Percentiles rank a stretch among this genome's conserved stretches.
These are phyloP conservation scores for Coelinius sp. DNA, from an alignment of 2,888 invertebrate genomes.

Conservation along the genomic window DNA sequence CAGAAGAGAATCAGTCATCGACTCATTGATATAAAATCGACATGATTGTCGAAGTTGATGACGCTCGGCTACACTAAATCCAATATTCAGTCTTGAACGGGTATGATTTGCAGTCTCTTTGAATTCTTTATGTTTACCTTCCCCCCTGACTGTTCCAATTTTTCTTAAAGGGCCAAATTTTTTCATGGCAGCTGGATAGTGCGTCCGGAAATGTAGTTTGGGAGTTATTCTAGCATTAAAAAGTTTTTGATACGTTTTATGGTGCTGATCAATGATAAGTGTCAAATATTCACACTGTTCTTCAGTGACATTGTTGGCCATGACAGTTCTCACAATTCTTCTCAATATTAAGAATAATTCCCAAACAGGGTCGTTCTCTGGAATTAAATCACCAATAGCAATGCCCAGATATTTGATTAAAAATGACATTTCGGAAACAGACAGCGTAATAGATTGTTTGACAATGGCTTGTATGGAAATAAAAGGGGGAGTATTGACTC, in stretches of 20 bases:
- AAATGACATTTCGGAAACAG: constrained; percentile 46
- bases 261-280: constrained; percentile 19
- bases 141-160: constrained; percentile 25
- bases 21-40: no score
- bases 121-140: constrained; percentile 30
- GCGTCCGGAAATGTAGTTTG: constrained; percentile 29
- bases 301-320: not conserved
- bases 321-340: constrained; percentile 25
- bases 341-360: constrained; percentile 35
- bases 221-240: constrained; percentile 19
- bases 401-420: constrained; percentile 42
- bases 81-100: no score
- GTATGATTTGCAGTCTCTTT: constrained; percentile 28
- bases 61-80: not conserved
- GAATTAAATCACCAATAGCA: constrained; percentile 39
- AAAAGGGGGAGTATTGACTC: constrained; percentile 32
- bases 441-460: constrained; percentile 38
- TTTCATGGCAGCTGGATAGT: constrained; percentile 28
- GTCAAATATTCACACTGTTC: not conserved
- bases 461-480: constrained; percentile 25
- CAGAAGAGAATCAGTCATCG: no score
- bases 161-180: constrained; percentile 20
- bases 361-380: constrained; percentile 39
- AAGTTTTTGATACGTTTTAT: constrained; percentile 28
- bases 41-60: no score